These are phyloP conservation scores for Zosterops pallidus DNA, from an alignment of 2,113 vertebrate species.

Conservation along the genomic window DNA sequence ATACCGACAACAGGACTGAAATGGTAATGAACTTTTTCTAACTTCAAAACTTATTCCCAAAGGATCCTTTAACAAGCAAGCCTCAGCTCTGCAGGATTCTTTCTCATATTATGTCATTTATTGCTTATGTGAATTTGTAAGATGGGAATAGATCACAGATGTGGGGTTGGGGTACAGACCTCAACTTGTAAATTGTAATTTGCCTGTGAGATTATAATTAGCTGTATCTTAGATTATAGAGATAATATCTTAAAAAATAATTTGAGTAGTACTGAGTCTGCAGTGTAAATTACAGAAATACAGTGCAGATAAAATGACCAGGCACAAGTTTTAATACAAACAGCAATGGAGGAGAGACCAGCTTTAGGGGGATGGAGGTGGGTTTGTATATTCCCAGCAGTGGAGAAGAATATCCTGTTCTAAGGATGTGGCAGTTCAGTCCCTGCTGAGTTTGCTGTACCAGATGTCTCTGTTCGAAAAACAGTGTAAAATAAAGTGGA, in stretches of 20 bases:
- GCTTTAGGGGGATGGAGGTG: not conserved
- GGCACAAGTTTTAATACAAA: not conserved
- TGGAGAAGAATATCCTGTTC: not conserved
- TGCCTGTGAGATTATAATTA: not conserved
- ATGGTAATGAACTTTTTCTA: constrained; percentile 46
- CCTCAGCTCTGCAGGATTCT: not conserved
- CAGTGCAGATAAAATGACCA: not conserved
- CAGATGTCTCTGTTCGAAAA: not conserved
- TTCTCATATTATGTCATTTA: not conserved
- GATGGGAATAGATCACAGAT: not conserved
- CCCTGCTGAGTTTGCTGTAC: not conserved
- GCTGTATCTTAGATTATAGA: not conserved
- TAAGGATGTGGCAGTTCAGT: not conserved
- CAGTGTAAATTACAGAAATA: not conserved
- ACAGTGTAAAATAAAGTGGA: not conserved
- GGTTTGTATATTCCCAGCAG: not conserved
- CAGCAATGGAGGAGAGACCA: not conserved
- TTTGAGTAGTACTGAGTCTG: not conserved
- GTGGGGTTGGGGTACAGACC: not conserved
- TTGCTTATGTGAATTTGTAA: not conserved
- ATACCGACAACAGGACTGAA: not conserved
- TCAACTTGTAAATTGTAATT: not conserved
- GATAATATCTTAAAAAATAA: not conserved
- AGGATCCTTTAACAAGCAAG: not conserved
- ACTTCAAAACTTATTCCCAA: not conserved